A percentile compares a stretch with the other conserved stretches of the same genome.
Evolutionary conservation across 2,113 vertebrate genomes (phyloP).

Genomic region (Microtus richardsoni): DNA sequence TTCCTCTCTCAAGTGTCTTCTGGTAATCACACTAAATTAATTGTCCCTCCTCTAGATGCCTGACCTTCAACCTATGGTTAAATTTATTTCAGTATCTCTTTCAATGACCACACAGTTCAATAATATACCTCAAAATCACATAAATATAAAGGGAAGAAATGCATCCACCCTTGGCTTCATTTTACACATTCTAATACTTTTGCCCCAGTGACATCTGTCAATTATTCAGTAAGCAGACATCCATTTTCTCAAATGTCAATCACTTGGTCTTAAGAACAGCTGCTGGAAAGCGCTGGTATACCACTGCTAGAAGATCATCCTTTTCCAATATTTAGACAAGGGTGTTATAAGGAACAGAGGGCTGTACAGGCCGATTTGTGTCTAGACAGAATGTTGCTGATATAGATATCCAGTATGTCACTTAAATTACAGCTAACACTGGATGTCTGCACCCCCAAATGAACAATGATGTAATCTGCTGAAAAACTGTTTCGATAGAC

Average conservation of each 20-base stretch:
- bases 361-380: not conserved
- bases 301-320: not conserved
- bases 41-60: not conserved
- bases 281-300: not conserved
- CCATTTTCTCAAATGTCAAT: not conserved
- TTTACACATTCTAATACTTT: not conserved
- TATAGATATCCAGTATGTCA: not conserved
- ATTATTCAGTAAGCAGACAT: not conserved
- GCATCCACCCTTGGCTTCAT: not conserved
- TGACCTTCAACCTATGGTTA: not conserved
- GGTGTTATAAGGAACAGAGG: not conserved
- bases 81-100: not conserved
- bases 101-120: not conserved
- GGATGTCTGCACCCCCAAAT: not conserved
- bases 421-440: not conserved
- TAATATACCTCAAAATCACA: not conserved
- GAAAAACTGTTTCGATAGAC: not conserved
- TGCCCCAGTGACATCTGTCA: not conserved
- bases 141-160: not conserved
- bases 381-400: not conserved
- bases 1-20: not conserved
- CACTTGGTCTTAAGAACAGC: not conserved
- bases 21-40: not conserved
- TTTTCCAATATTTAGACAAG: conserved; percentile 15
- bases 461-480: not conserved